These are phyloP conservation scores for Cheilosia urbana DNA, from an alignment of 2,888 invertebrate species.

Conservation along the genomic window DNA sequence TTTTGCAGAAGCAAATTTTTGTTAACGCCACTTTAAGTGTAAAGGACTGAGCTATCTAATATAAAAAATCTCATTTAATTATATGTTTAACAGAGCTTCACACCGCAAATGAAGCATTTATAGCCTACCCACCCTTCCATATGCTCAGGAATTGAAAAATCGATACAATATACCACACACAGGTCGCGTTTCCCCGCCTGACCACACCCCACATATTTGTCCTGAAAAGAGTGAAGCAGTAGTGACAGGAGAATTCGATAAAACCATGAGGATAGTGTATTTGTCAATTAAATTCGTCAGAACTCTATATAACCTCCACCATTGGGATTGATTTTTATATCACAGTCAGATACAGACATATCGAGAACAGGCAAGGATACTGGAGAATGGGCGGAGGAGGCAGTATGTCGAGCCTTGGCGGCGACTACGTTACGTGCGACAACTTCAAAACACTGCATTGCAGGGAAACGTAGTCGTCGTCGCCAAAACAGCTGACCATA, in stretches of 20 bases:
- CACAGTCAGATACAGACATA: background rate
- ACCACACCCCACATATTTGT: constrained; percentile 36
- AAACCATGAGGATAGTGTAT: background rate
- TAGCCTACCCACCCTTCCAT: background rate
- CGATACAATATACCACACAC: constrained; percentile 22
- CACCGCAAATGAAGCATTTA: background rate
- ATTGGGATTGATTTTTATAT: constrained; percentile 4
- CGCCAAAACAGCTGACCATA: constrained; percentile 65
- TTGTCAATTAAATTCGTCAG: constrained; percentile 16
- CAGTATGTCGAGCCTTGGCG: constrained; percentile 23
- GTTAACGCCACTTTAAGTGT: no score
- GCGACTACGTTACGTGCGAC: background rate
- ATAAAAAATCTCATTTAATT: no score
- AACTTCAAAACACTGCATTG: constrained; percentile 57
- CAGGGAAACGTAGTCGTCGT: constrained; percentile 28
- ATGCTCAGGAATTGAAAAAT: constrained; percentile 34
- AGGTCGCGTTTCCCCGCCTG: constrained; percentile 15
- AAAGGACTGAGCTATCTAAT: constrained; percentile 5
- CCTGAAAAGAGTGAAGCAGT: constrained; percentile 19
- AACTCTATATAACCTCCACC: background rate
- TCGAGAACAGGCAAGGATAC: constrained; percentile 39
- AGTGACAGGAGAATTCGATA: background rate
- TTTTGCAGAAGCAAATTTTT: no score
- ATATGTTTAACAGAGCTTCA: background rate
- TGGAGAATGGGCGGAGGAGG: constrained; percentile 2